Evolutionary conservation across 1,140 invertebrate species (phyloP).

Genomic region (Zaprionus vittiger): DNA sequence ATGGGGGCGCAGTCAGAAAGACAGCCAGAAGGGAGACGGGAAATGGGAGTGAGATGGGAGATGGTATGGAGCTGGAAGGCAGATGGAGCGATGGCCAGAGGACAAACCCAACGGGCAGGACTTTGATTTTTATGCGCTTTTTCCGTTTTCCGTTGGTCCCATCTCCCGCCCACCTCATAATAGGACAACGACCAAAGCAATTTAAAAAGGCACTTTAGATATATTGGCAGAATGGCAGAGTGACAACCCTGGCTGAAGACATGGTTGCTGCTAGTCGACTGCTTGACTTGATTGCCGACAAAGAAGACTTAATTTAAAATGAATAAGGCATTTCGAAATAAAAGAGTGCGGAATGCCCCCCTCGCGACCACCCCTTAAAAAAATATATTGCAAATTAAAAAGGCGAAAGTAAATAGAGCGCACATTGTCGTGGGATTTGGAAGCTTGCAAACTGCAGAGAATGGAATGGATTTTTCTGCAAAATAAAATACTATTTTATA

Average conservation of each 20-base stretch:
- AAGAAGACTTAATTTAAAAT: conserved; percentile 7
- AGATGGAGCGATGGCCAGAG: neutral
- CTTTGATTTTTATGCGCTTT: conserved; percentile 70
- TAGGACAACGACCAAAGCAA: conserved; percentile 48
- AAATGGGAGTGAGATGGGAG: neutral
- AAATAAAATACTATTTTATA: neutral
- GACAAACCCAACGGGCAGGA: conserved; percentile 29
- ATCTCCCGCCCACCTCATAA: conserved; percentile 17
- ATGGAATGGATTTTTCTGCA: neutral
- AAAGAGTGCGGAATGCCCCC: conserved; percentile 2
- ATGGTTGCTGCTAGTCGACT: neutral
- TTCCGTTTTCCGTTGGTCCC: conserved; percentile 24
- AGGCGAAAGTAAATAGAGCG: neutral
- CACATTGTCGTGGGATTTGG: neutral
- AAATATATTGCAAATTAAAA: conserved; percentile 5
- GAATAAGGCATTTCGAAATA: conserved; percentile 13
- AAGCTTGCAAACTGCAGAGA: neutral
- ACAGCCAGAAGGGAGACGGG: neutral
- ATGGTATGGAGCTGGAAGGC: too few species aligned
- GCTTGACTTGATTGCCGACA: conserved; percentile 20
- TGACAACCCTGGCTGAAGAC: conserved; percentile 36
- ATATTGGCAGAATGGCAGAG: conserved; percentile 37
- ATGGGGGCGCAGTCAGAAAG: conserved; percentile 1
- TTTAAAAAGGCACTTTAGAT: conserved; percentile 50
- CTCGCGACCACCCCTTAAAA: neutral